Base-by-base conservation (phyloP, 2,888 invertebrate genomes). In the Acanthosoma haemorrhoidale region DNA sequence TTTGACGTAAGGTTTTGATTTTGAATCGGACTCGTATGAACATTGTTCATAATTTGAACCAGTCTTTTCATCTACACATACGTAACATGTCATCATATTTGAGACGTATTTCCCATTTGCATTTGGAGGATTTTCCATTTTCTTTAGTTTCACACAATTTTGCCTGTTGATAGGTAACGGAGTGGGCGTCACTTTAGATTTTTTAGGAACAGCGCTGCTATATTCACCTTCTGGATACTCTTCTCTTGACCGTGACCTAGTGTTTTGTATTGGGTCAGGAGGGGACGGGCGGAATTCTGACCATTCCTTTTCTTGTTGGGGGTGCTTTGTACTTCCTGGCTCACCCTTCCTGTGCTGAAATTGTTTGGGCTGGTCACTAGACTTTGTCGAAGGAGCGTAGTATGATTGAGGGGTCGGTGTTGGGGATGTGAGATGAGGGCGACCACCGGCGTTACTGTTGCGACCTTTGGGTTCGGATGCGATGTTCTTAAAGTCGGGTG, bases 21-120 rank as follows among this genome's bases (percentile, higher is more conserved):
- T 84, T 0, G 89, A 89, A 72, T 87, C 85, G 1, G 87, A 86
- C 13, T 88, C 87, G 79, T 91, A 92, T 0, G 89, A 88, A 78
- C 92, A 93, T n/a, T 88, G 88, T 78, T 92, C 92, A 74, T 86
- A 91, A 73, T 88, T 87, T 36, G 88, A 89, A 41, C 90, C 89
- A 2, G 87, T 88, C 78, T 88, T 87, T 1, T 87, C 85, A 77
- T 91, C 87, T 74, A 87, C 86, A 77, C 92, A 93, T 2, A 89
- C 83, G 74, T 84, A 85, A 78, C 91, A 92, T 0, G 72, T 69
- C 73, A 74, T 70, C 11, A 58, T 64, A 31, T 73, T 68, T 31
- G 67, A 36, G 3, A 41, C 41, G 31, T 70, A 69, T 25, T 68
- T 71, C 8, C 51, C 36, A 11, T 31, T 61, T 25, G 31, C 31